Evolutionary conservation across 92 coral and sea anemone species (phyloP), one percentile per base, ranked within the genome.

Genomic region (Bergia sp.): DNA sequence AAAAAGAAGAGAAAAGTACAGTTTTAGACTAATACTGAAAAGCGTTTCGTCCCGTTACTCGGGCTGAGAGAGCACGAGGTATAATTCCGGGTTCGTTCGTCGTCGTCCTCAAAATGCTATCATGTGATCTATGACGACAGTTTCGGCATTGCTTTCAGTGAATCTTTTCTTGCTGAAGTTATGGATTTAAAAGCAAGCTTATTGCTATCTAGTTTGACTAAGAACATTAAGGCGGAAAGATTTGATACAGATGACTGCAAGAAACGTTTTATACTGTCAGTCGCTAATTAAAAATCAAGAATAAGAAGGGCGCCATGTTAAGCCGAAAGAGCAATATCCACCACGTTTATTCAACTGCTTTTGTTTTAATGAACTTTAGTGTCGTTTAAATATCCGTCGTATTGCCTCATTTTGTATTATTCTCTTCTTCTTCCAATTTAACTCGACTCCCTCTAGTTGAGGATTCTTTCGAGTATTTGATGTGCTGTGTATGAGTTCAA

Each of bases 101-200:
- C 73, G 73, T 66, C 73, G 73, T 66, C 73, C 73, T 66, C 73
- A 66, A 66, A 66, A 66, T 66, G 3, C 73, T 66, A 66, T 66
- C 73, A 1, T 1, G 65, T 57, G 65, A 1, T 57, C 65, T 66
- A 66, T 66, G 73, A 66, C 73, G 73, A 66, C 73, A 66, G 73
- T 66, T 66, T 66, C 73, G 73, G 73, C 73, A 66, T 66, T 66
- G 73, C 73, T 66, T 66, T 66, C 73, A 66, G 73, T 20, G 73
- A 66, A 66, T 66, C 73, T 66, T 3, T 66, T 66, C 73, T 66
- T 66, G 73, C 73, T 1, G 73, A 66, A 66, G 73, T 66, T 66
- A 66, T 66, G 73, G 73, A 66, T 66, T 66, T 66, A 66, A 66
- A 66, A 66, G 73, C 36, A 66, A 66, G 73, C 73, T 66, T 66